Percentiles rank a stretch among this genome's conserved stretches.
Conservation (phyloP, 2,113 vertebrate species). For the Dermatemys mawii region DNA sequence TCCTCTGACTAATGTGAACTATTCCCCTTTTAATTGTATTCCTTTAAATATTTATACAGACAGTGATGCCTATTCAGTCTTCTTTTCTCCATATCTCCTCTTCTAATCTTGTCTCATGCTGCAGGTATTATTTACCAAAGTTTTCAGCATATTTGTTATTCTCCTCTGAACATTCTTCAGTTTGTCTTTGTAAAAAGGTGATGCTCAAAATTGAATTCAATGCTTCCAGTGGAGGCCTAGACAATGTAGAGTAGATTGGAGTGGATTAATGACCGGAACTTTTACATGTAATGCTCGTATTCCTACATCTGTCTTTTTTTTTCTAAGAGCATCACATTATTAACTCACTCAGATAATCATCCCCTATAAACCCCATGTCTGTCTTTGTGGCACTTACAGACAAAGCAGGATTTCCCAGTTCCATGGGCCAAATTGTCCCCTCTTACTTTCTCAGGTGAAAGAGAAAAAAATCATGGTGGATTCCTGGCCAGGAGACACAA, state of each 20-base stretch:
- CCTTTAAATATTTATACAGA: background rate
- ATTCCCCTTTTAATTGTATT: background rate
- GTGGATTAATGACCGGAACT: background rate
- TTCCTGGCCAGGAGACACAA: background rate
- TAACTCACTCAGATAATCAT: background rate
- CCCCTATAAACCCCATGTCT: background rate
- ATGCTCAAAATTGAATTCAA: background rate
- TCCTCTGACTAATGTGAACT: background rate
- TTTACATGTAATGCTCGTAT: background rate
- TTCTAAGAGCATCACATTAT: accelerated
- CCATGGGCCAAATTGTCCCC: background rate
- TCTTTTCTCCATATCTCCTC: background rate
- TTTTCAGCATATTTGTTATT: background rate
- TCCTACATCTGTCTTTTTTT: background rate
- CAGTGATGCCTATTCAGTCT: background rate
- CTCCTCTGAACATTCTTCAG: background rate
- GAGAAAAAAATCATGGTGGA: background rate
- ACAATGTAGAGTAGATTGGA: background rate
- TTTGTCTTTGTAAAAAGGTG: background rate
- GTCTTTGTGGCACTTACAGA: accelerated
- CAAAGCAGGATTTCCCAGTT: background rate
- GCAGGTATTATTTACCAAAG: background rate
- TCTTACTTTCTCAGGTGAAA: accelerated
- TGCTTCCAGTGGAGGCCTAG: background rate
- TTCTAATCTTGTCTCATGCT: background rate